Evolutionary conservation across 2,888 invertebrate species (phyloP), one percentile per base, ranked within the genome.

Genomic region (Chelonus formosanus): DNA sequence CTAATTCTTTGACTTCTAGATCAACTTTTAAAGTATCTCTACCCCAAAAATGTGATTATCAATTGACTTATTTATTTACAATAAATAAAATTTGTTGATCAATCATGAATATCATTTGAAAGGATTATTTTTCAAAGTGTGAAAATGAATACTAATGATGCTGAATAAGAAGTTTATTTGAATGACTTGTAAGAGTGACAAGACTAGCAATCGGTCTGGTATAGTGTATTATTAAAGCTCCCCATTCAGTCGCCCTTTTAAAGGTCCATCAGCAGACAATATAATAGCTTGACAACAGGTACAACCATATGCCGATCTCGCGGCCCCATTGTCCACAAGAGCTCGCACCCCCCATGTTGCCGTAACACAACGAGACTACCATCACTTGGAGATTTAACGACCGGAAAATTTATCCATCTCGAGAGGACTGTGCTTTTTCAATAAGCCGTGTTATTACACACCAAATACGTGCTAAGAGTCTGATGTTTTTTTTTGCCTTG

Each of bases 351-450:
- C 66, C 67, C 57, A 59, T 63, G 64, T 66, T 71, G 63, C 69
- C 70, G 70, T 70, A 65, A 63, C 35, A 64, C 66, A 72, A 74
- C 70, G 70, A 75, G 73, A 65, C 68, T 70, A 63, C 65, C 61
- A 67, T 71, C 75, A 75, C 80, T 80, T 74, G 66, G 74, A 36
- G 67, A 70, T 71, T 82, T 78, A 82, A 82, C 78, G 76, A 76
- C 76, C 82, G 80, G 77, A 77, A 82, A 82, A 82, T 82, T 78
- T 73, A 69, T 74, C 78, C 76, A 80, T 80, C 74, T 79, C 78
- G 75, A 78, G 76, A 78, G 35, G 52, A 48, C 75, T 81, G 79
- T 61, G 72, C 81, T 79, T 74, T 81, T 82, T 73, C 74, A 50
- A 67, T n/a, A 44, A 67, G 20, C 20, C 47, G 34, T 67, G 63